Evolutionary conservation across 2,113 vertebrate species (phyloP), one percentile per base, ranked within the genome.

Genomic region (Callospermophilus lateralis): DNA sequence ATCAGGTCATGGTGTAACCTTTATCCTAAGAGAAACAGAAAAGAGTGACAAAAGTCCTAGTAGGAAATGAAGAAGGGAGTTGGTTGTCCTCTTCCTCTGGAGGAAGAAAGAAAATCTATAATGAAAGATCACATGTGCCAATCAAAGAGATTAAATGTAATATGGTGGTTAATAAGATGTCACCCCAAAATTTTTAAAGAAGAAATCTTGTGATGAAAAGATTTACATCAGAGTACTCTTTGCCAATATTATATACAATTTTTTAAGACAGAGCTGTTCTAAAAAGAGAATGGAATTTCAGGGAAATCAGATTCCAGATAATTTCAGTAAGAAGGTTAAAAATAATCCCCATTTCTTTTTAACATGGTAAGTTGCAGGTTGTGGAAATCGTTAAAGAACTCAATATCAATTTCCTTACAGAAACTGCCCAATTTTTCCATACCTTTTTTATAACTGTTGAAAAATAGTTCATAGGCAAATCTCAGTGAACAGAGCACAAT

Each of bases 231-330:
- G 55, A 77, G 85, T 81, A 90, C 58, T 93, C 74, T 76, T 88
- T 94, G 88, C 42, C 55, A 96, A 93, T 78, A 93, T 79, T 84
- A 92, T 72, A 95, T 78, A 96, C 9, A 89, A 65, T 63, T 94
- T 79, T 51, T 92, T 80, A 73, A 70, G 30, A 95, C 37, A 95
- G n/a, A 39, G 72, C n/a, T 89, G 8, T 87, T 93, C 81, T 94
- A 94, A 96, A 96, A 90, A 96, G 63, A 95, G 86, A 96, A 96
- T 45, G 76, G 63, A 96, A 97, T 95, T 94, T 92, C 90, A 94
- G 53, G 39, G 39, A 94, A 93, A 94, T 39, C 45, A 79, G 93
- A 94, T 87, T 80, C 86, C 90, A 94, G 55, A 89, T 73, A 94
- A 97, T 93, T 96, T 95, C 34, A 91, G 67, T 80, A 85, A 91